Evolutionary conservation across 2,888 invertebrate species (phyloP).

Genomic region (Chaetogeoica ovagalla): DNA sequence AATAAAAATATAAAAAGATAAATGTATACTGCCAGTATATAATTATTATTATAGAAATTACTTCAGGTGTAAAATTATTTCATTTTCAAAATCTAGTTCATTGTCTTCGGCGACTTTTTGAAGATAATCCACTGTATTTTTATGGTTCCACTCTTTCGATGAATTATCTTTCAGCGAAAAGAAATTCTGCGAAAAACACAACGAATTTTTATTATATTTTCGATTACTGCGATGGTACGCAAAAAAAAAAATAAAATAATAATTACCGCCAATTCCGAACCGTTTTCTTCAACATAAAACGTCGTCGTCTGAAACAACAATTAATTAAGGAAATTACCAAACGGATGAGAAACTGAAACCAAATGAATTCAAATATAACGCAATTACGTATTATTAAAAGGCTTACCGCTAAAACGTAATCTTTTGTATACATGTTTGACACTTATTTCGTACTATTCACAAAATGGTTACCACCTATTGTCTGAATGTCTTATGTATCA

Average conservation of each 20-base stretch:
- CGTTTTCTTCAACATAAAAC: constrained; percentile 45
- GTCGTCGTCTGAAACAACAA: constrained; percentile 25
- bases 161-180: constrained; percentile 41
- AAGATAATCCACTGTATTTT: constrained; percentile 33
- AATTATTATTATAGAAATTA: constrained; percentile 2
- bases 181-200: constrained; percentile 31
- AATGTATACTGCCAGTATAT: background rate
- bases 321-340: background rate
- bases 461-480: background rate
- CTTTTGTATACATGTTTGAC: constrained; percentile 38
- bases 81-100: constrained; percentile 45
- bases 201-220: background rate
- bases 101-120: constrained; percentile 34
- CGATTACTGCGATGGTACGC: background rate
- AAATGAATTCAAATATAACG: background rate
- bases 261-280: constrained; percentile 40
- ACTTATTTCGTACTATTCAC: background rate
- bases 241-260: background rate
- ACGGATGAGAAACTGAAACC: background rate
- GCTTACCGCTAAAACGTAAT: constrained; percentile 44
- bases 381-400: background rate
- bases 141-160: constrained; percentile 41
- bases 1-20: background rate
- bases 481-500: background rate
- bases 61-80: constrained; percentile 41